A percentile compares a stretch with the other conserved stretches of the same genome.
Conservation (phyloP, 1,140 invertebrate species). For the Plutomurus gul region DNA sequence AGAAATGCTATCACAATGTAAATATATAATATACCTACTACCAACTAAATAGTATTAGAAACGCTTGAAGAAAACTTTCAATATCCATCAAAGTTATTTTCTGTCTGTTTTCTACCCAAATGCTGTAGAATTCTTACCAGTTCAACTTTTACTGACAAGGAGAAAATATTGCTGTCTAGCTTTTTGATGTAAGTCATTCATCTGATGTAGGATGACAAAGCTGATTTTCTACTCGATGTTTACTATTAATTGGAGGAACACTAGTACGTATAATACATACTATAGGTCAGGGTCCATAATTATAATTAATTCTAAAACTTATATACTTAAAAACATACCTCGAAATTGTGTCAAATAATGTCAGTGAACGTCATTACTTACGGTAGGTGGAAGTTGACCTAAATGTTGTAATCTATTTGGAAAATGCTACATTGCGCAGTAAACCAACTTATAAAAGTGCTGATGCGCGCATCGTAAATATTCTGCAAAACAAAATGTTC, state of each 20-base stretch:
- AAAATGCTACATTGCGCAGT: too few species aligned
- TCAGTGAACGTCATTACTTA: too few species aligned
- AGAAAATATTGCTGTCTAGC: neutral
- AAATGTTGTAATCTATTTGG: too few species aligned
- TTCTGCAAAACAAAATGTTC: too few species aligned
- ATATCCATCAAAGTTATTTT: neutral
- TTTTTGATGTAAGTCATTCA: neutral
- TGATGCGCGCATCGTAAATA: too few species aligned
- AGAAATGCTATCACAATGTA: neutral
- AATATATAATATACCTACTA: neutral
- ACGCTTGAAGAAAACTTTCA: neutral
- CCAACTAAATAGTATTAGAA: neutral
- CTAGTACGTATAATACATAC: too few species aligned
- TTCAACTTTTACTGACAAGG: neutral
- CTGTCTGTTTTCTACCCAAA: neutral
- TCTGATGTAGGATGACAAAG: neutral
- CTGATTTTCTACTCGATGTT: conserved; percentile 22
- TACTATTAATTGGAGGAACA: neutral
- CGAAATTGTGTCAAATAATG: neutral
- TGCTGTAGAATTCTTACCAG: too few species aligned
- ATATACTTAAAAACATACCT: neutral
- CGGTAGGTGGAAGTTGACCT: too few species aligned
- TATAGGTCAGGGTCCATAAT: conserved; percentile 8
- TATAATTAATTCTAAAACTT: neutral
- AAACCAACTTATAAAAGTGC: too few species aligned